phyloP scores from a whole-genome alignment of 1,140 invertebrate species.

The Phenacoccus solenopsis region DNA sequence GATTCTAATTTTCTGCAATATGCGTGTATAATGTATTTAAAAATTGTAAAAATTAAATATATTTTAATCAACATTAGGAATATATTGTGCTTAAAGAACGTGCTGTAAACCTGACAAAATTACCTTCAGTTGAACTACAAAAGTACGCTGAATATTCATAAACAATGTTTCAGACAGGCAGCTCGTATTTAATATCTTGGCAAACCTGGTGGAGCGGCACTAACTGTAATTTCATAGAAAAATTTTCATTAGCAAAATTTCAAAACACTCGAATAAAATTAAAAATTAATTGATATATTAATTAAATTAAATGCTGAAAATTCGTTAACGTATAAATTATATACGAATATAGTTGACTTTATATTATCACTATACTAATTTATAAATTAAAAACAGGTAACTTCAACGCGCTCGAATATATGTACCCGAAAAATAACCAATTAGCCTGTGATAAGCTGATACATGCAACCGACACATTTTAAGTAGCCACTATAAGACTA shows the following conservation, averaged over 20 bases:
- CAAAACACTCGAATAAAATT: neutral
- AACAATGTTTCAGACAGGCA: neutral
- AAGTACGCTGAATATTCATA: neutral
- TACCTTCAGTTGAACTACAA: slow-evolving; percentile 1
- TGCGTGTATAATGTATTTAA: too few relatives aligned
- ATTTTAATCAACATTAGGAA: too few relatives aligned
- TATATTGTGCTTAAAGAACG: too few relatives aligned
- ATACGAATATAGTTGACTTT: neutral
- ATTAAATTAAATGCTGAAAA: neutral
- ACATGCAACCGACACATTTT: slow-evolving; percentile 7
- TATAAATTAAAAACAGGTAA: neutral
- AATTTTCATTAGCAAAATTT: neutral
- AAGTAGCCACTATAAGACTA: neutral
- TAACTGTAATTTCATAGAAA: neutral
- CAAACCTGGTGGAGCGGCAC: slow-evolving; percentile 7
- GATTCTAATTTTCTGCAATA: too few relatives aligned
- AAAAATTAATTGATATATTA: neutral
- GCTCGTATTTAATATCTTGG: slow-evolving; percentile 10
- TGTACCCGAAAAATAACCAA: neutral
- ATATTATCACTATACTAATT: neutral
- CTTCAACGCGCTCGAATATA: neutral
- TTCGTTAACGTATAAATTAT: too few relatives aligned
- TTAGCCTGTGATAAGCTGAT: neutral
- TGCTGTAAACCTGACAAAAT: neutral
- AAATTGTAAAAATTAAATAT: too few relatives aligned